A percentile compares a stretch with the other conserved stretches of the same genome.
phyloP scores from a whole-genome alignment of 2,113 vertebrate genomes.

The Rhodinocichla rosea region DNA sequence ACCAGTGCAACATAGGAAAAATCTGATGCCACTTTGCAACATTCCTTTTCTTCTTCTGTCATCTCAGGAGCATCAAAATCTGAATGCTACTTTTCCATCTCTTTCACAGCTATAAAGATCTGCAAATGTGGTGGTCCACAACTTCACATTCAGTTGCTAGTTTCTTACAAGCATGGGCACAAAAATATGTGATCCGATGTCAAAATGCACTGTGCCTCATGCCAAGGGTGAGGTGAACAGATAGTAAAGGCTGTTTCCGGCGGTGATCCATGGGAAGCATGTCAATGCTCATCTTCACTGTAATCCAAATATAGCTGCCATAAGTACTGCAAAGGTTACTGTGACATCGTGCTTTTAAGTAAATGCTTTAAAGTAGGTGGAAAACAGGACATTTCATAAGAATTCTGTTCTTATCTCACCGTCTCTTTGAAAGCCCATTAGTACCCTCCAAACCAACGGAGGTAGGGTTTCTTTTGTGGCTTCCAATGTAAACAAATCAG shows the following conservation, averaged over 20 bases:
- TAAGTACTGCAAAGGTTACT: constrained; percentile 36
- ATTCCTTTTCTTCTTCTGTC: neutral
- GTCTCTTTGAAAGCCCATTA: constrained; percentile 11
- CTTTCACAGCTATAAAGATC: neutral
- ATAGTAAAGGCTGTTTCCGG: neutral
- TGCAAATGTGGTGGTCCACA: neutral
- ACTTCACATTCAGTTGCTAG: neutral
- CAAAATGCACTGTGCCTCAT: neutral
- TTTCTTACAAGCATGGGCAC: neutral
- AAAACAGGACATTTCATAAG: neutral
- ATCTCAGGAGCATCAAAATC: neutral
- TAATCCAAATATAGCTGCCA: constrained; percentile 40
- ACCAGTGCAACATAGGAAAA: neutral
- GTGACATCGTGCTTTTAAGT: constrained; percentile 37
- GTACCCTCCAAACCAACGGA: neutral
- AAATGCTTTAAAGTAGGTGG: constrained; percentile 20
- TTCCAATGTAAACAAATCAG: constrained; percentile 17
- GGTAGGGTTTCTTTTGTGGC: constrained; percentile 15
- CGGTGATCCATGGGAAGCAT: neutral
- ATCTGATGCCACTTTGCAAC: neutral
- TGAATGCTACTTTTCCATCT: neutral
- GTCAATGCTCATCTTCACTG: neutral
- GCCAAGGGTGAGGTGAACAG: neutral
- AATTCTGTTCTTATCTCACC: constrained; percentile 18
- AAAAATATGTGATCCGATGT: neutral